Evolutionary conservation across 2,797 vertebrate genomes (phyloP).

Genomic region (Myotis planiceps): DNA sequence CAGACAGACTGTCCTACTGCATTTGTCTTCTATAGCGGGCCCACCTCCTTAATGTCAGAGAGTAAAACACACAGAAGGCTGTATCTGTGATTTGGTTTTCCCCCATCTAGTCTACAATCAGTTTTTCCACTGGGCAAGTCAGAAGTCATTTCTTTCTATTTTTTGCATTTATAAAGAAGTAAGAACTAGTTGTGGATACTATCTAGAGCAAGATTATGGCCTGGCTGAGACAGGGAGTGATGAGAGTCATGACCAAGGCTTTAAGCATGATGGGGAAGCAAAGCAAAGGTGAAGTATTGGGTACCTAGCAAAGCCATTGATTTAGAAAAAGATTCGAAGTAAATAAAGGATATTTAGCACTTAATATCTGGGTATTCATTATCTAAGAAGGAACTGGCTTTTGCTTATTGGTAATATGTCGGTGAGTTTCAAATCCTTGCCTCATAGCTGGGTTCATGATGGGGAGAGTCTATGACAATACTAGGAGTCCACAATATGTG

Average conservation of each 20-base stretch:
- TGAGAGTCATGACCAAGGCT: not conserved
- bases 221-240: not conserved
- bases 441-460: not conserved
- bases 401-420: not conserved
- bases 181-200: not conserved
- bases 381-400: not conserved
- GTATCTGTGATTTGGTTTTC: not conserved
- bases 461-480: not conserved
- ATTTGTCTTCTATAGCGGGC: not conserved
- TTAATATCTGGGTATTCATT: not conserved
- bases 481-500: not conserved
- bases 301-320: not conserved
- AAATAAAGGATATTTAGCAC: not conserved
- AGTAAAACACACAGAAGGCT: not conserved
- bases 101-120: not conserved
- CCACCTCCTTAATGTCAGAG: not conserved
- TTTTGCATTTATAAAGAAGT: not conserved
- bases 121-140: not conserved
- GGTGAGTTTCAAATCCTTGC: not conserved
- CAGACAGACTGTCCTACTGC: not conserved
- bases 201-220: not conserved
- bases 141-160: not conserved
- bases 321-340: not conserved
- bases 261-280: not conserved
- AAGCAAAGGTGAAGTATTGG: not conserved